phyloP scores from a whole-genome alignment of 53 echinoderm and acorn worm species.

The Temnopleurus reevesii region DNA sequence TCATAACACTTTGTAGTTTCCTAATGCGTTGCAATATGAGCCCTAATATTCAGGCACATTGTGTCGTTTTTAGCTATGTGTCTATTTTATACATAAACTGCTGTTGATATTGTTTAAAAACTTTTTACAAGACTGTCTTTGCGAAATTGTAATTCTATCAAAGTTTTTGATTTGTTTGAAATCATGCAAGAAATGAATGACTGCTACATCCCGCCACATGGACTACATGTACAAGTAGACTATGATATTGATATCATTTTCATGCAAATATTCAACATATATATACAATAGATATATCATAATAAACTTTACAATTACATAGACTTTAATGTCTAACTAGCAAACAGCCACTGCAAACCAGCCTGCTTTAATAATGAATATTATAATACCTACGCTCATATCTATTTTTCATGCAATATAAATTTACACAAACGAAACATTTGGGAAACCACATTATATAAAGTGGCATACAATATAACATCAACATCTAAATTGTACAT shows the following conservation, averaged over 20 bases:
- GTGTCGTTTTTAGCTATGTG: no score
- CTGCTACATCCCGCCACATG: neutral
- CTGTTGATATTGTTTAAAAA: no score
- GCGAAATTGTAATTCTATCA: no score
- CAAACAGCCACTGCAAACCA: neutral
- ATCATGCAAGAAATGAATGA: constrained; percentile 4
- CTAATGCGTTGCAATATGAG: no score
- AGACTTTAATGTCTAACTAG: neutral
- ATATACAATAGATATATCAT: neutral
- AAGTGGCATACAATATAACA: no score
- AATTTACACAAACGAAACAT: neutral
- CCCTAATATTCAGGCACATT: no score
- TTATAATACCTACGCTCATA: neutral
- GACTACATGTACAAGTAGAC: neutral
- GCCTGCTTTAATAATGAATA: neutral
- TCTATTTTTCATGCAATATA: constrained; percentile 1
- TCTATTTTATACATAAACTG: no score
- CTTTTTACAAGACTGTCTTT: no score
- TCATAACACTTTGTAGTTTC: no score
- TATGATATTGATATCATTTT: neutral
- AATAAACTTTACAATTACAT: no score
- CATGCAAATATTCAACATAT: constrained; percentile 29
- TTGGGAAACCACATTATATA: no score
- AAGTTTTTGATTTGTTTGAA: neutral
- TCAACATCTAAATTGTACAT: no score